Base-by-base conservation (phyloP, 2,888 invertebrate species). In the Thelaira solivaga region DNA sequence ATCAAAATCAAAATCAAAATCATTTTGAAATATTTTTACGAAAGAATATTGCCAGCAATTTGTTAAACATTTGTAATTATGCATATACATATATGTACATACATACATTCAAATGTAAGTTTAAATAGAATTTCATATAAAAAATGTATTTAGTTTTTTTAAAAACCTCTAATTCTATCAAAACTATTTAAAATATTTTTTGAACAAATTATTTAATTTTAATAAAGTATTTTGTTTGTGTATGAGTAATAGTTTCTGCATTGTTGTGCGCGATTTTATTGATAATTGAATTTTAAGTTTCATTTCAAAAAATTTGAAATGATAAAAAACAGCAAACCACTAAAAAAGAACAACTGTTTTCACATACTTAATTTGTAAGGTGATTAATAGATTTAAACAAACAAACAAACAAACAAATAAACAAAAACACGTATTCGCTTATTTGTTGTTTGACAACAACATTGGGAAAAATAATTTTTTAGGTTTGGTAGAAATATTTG, bases 381-480 rank as follows among this genome's bases (percentile, higher is more conserved):
- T 61, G 45, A 34, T 47, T 47, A 61, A 45, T 55, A 39, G 24
- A 61, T 29, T 16, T 34, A 7, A 51, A n/a, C n/a, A n/a, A n/a
- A n/a, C n/a, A n/a, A n/a, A n/a, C n/a, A 11, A 57, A 13, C 20
- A 22, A 61, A n/a, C 20, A 11, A 57, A 13, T 20, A 22, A 61
- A n/a, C 20, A 22, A 45, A 31, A 22, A 22, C 7, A 31, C 11
- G 20, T 31, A 34, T 34, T 47, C 22, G 13, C 36, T 36, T 7
- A 22, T 31, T 55, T 55, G 10, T 59, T 59, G 26, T 18, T 39
- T 55, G 39, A 39, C 7, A 61, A 61, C 18, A 59, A 59, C 36
- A 49, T 24, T 49, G 2, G 64, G n/a, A 64, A 26, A 51, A 39
- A 18, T 64, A 26, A 26, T 20, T 39, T 59, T 47, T n/a, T 34